Conservation (phyloP, 2,888 invertebrate species). For the Mellilla xanthometata region DNA sequence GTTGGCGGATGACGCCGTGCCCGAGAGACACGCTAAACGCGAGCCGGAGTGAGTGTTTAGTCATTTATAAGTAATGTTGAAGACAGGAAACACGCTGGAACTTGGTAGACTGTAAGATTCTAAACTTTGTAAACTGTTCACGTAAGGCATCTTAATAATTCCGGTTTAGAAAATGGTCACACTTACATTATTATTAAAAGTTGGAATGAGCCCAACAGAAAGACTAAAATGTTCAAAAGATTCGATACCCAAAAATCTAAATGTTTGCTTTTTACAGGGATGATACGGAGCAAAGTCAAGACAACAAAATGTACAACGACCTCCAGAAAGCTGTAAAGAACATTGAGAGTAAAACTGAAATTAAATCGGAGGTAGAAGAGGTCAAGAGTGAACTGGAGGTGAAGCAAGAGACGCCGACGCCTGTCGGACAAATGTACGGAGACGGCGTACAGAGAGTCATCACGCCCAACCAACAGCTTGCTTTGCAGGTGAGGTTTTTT, state of each 20-base stretch:
- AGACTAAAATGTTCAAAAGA: no score
- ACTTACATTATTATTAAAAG: no score
- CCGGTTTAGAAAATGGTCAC: no score
- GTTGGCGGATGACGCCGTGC: slow-evolving; percentile 88
- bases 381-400: slow-evolving; percentile 56
- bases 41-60: slow-evolving; percentile 52
- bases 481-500: slow-evolving; percentile 53
- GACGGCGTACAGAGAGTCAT: slow-evolving; percentile 62
- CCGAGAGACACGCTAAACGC: slow-evolving; percentile 84
- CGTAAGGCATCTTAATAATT: no score
- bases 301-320: slow-evolving; percentile 65
- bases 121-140: no score
- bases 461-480: slow-evolving; percentile 62
- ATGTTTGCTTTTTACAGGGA: slow-evolving; percentile 46
- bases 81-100: background rate
- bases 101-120: no score
- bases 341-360: slow-evolving; percentile 53
- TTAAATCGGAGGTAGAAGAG: slow-evolving; percentile 55
- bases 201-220: no score
- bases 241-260: no score
- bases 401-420: slow-evolving; percentile 46
- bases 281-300: slow-evolving; percentile 55
- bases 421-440: slow-evolving; percentile 49
- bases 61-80: background rate
- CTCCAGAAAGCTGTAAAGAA: slow-evolving; percentile 68